Percentiles rank a stretch among this genome's conserved stretches.
These are phyloP conservation scores for Denticeps clupeoides DNA, from an alignment of 2,797 vertebrate species.

Conservation along the genomic window DNA sequence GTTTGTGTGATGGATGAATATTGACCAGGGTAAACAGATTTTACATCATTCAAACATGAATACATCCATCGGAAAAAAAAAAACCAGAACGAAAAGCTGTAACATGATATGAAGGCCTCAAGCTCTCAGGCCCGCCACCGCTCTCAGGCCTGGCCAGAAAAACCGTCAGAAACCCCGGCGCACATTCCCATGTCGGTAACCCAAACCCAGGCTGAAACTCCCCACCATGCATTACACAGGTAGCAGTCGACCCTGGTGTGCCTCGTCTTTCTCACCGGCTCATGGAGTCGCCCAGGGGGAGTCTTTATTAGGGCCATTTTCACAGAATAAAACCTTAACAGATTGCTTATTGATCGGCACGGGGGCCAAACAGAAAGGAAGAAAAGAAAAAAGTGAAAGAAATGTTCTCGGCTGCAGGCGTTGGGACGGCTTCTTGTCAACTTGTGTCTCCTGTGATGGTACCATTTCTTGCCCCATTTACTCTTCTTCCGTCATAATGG, in stretches of 20 bases:
- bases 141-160: constrained; percentile 20
- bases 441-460: constrained; percentile 14
- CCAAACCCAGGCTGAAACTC: constrained; percentile 22
- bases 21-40: constrained; percentile 24
- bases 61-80: constrained; percentile 14
- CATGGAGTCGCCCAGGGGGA: constrained; percentile 24
- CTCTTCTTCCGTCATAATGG: too few species aligned
- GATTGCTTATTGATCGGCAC: constrained; percentile 39
- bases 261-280: constrained; percentile 21
- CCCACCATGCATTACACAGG: constrained; percentile 26
- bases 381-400: not conserved
- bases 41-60: constrained; percentile 21
- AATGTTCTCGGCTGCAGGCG: constrained; percentile 6
- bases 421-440: constrained; percentile 7
- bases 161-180: constrained; percentile 17
- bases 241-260: constrained; percentile 11
- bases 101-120: constrained; percentile 24
- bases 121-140: constrained; percentile 18
- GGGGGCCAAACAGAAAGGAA: constrained; percentile 24
- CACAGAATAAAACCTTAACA: constrained; percentile 40
- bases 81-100: constrained; percentile 13
- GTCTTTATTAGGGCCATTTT: constrained; percentile 40
- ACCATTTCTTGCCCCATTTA: constrained; percentile 15
- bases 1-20: constrained; percentile 28
- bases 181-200: constrained; percentile 27